Conservation (phyloP, 2,113 vertebrate species). For the Cyprinodon tularosa region DNA sequence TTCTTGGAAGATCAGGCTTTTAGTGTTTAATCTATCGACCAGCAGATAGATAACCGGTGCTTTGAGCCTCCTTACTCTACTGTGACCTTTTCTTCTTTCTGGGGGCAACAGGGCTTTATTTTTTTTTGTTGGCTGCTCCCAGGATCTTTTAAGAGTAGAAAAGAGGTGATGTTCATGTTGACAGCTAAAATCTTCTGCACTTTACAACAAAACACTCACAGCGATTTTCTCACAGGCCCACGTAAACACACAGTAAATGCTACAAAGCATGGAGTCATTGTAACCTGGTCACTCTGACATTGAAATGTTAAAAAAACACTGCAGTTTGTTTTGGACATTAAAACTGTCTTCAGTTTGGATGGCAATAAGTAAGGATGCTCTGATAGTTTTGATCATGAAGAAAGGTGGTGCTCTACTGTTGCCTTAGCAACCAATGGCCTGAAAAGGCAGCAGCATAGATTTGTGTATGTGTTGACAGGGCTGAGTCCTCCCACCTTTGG, state of each 20-base stretch:
- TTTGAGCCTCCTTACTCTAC: conserved; percentile 48
- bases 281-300: not conserved
- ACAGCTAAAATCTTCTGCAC: conserved; percentile 55
- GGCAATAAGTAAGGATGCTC: conserved; percentile 51
- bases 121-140: conserved; percentile 79
- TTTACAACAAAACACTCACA: conserved; percentile 28
- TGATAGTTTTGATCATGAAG: conserved; percentile 61
- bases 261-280: not conserved
- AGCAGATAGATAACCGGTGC: conserved; percentile 21
- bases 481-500: conserved; percentile 30
- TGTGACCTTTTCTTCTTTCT: conserved; percentile 57
- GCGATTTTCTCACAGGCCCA: conserved; percentile 9
- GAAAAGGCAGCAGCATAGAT: conserved; percentile 37
- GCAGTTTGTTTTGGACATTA: conserved; percentile 1
- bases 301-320: not conserved
- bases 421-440: conserved; percentile 63
- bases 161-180: conserved; percentile 74
- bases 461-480: conserved; percentile 34
- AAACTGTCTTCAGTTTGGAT: conserved; percentile 28
- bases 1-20: not conserved
- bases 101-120: conserved; percentile 63
- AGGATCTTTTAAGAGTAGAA: conserved; percentile 75
- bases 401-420: conserved; percentile 62
- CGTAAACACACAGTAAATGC: not conserved
- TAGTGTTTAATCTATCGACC: conserved; percentile 4